Conservation (phyloP, 2,113 vertebrate species). For the Misgurnus mizolepis region DNA sequence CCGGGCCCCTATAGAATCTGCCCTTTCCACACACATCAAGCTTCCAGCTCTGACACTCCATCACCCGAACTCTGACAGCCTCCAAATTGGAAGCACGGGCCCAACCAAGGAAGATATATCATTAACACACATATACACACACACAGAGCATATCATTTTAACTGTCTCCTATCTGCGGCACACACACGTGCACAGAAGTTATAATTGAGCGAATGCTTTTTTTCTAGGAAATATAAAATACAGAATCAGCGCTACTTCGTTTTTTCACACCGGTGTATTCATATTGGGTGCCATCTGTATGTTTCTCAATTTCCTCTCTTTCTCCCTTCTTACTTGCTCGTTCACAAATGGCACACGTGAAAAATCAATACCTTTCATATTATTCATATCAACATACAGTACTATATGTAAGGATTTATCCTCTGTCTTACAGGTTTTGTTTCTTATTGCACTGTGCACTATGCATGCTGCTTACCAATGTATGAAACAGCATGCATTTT, state of each 20-base stretch:
- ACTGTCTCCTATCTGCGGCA: constrained; percentile 21
- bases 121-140: constrained; percentile 52
- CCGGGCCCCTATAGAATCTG: constrained; percentile 41
- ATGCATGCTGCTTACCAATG: constrained; percentile 69
- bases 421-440: constrained; percentile 4
- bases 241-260: background rate
- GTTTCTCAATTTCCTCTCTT: constrained; percentile 24
- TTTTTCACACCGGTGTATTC: constrained; percentile 17
- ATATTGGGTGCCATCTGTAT: background rate
- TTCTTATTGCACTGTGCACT: background rate
- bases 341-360: background rate
- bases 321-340: constrained; percentile 7
- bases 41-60: constrained; percentile 55
- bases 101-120: constrained; percentile 61
- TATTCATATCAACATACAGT: constrained; percentile 22
- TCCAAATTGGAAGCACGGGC: constrained; percentile 65
- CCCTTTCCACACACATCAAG: constrained; percentile 55
- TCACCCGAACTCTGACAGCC: constrained; percentile 61
- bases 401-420: background rate
- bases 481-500: constrained; percentile 47
- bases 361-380: constrained; percentile 26
- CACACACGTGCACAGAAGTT: constrained; percentile 35
- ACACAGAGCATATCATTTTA: constrained; percentile 14
- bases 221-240: constrained; percentile 9
- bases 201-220: constrained; percentile 21